phyloP scores from a whole-genome alignment of 2,113 vertebrate species.

The Tautogolabrus adspersus region DNA sequence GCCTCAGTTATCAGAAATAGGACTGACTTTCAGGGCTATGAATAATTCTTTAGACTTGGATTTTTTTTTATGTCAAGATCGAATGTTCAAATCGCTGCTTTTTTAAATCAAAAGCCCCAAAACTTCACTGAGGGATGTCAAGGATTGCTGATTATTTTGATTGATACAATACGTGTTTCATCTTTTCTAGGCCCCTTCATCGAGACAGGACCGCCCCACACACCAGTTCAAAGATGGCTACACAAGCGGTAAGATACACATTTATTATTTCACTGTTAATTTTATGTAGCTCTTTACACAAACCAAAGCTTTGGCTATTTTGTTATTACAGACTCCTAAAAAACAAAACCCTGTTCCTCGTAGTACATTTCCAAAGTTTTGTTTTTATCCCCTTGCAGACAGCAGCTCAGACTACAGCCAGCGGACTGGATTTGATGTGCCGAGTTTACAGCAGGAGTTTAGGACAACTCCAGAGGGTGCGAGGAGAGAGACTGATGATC shows the following conservation, averaged over 20 bases:
- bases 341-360: too few relatives aligned
- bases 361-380: neutral
- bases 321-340: too few relatives aligned
- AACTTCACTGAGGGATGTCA: too few relatives aligned
- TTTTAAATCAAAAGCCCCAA: too few relatives aligned
- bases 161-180: constrained; percentile 6
- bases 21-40: too few relatives aligned
- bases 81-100: too few relatives aligned
- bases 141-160: neutral
- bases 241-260: constrained; percentile 88
- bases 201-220: constrained; percentile 75
- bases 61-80: too few relatives aligned
- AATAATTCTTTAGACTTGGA: too few relatives aligned
- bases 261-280: neutral
- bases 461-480: constrained; percentile 85
- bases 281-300: neutral
- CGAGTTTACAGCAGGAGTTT: constrained; percentile 84
- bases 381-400: constrained; percentile 77
- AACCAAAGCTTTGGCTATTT: too few relatives aligned
- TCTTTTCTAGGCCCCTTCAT: constrained; percentile 77
- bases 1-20: too few relatives aligned
- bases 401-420: constrained; percentile 94
- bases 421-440: constrained; percentile 82
- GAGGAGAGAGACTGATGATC: constrained; percentile 87
- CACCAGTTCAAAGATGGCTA: constrained; percentile 88